These are phyloP conservation scores for Cenopis cana DNA, from an alignment of 2,888 invertebrate genomes.

Conservation along the genomic window DNA sequence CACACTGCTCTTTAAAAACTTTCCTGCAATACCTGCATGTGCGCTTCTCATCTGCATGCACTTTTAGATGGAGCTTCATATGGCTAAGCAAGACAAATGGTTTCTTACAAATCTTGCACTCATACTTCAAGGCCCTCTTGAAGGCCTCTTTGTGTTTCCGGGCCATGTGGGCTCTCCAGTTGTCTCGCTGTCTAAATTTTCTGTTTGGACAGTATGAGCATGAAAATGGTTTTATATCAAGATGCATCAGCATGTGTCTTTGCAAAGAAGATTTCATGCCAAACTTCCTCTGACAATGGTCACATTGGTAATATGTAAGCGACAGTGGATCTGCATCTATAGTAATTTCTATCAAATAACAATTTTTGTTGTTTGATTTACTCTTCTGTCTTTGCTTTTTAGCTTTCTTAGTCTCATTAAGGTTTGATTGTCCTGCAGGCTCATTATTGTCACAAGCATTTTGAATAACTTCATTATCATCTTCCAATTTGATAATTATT, in stretches of 20 bases:
- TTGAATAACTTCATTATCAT: neutral
- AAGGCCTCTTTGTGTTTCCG: constrained; percentile 80
- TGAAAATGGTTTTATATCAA: constrained; percentile 86
- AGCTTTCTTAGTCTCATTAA: neutral
- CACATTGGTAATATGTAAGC: constrained; percentile 75
- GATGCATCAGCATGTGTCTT: constrained; percentile 88
- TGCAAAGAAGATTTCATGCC: constrained; percentile 87
- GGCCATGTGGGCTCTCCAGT: constrained; percentile 87
- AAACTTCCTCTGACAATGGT: constrained; percentile 87
- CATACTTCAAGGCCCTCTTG: constrained; percentile 75
- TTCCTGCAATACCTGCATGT: constrained; percentile 88
- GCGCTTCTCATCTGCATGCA: constrained; percentile 87
- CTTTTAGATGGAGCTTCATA: constrained; percentile 88
- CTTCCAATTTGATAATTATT: neutral
- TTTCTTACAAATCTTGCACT: constrained; percentile 91
- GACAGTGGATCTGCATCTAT: constrained; percentile 50
- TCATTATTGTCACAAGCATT: neutral
- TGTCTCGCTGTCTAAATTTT: constrained; percentile 87
- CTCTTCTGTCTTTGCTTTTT: neutral
- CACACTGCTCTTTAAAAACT: constrained; percentile 62
- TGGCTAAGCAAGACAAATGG: constrained; percentile 91
- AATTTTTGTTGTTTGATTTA: neutral
- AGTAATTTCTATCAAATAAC: neutral
- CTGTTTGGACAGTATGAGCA: constrained; percentile 86
- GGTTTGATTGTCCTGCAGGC: neutral